Base-by-base conservation (phyloP, 2,888 invertebrate genomes). In the Aleiodes leptofemur region DNA sequence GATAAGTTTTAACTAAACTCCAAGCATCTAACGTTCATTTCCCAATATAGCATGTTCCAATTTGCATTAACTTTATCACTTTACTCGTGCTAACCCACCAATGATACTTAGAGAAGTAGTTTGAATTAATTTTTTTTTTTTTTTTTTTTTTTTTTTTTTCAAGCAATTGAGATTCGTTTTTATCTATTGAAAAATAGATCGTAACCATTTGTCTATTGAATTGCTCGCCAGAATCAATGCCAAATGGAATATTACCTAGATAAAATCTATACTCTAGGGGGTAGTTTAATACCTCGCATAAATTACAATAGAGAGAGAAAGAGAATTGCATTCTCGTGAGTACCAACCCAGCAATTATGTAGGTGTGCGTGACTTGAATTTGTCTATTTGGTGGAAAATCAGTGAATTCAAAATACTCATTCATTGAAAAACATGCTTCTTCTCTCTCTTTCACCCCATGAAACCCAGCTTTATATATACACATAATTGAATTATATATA, bases 331-430 rank as follows among this genome's bases (percentile, higher is more conserved):
- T 51, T 51, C 68, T 68, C 68, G 51, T 31, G 68, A 51, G 51
- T 68, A 9, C 31, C 50, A n/a, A 2, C 59, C 59, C 7, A 53
- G 70, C 48, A 74, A 79, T 81, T 79, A 76, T 61, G 71, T 73
- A 72, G 72, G 61, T 38, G 38, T 31, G 38, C 76, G 76, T 77
- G 76, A 75, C 76, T 73, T 8, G 61, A 73, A 77, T 79, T 64
- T 77, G 73, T 78, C 80, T 76, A 77, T 79, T 78, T 34, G 77
- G 31, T 51, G 71, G 71, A 69, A 72, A 68, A 69, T 34, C 69
- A 73, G 73, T 75, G 66, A 77, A 73, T 80, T 68, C 78, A 51
- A 68, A 68, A 68, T 51, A 76, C 82, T 80, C 77, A 77, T 77
- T 74, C 75, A 80, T 75, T 82, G 64, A 43, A 16, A 23, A 11